Percentiles rank a stretch among this genome's conserved stretches.
Conservation (phyloP, 2,888 invertebrate genomes). For the Leucozona laternaria region DNA sequence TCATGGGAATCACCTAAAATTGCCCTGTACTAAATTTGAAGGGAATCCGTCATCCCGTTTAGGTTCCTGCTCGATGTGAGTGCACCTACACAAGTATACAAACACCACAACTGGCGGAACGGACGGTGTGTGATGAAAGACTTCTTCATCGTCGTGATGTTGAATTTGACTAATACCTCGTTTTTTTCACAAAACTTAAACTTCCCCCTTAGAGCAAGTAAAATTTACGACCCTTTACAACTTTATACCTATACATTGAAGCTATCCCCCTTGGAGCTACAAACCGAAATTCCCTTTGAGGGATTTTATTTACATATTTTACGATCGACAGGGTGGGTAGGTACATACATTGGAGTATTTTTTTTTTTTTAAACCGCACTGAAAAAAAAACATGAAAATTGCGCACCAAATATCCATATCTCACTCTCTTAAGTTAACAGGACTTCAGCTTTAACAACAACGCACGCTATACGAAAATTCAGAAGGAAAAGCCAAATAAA, state of each 20-base stretch:
- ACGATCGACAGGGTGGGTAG: conserved; percentile 20
- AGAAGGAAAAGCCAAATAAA: conserved; percentile 20
- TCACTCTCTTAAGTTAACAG: neutral
- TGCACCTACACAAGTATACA: no score
- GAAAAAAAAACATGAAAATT: neutral
- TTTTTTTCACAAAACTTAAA: no score
- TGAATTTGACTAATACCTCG: no score
- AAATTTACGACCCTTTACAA: conserved; percentile 16
- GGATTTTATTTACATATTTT: conserved; percentile 26
- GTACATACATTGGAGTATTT: conserved; percentile 35
- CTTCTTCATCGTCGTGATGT: no score
- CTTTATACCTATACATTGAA: conserved; percentile 10
- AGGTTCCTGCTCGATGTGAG: no score
- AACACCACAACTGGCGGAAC: no score
- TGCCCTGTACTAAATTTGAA: no score
- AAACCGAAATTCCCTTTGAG: conserved; percentile 10
- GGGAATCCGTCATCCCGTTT: no score
- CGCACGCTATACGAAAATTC: neutral
- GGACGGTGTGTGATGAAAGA: no score
- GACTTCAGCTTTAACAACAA: neutral
- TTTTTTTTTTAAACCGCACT: neutral
- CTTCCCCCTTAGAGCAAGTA: no score
- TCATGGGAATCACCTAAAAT: no score
- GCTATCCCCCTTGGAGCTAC: neutral
- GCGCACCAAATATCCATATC: conserved; percentile 3